Evolutionary conservation across 2,113 vertebrate genomes (phyloP).

Genomic region (Nothoprocta pentlandii): DNA sequence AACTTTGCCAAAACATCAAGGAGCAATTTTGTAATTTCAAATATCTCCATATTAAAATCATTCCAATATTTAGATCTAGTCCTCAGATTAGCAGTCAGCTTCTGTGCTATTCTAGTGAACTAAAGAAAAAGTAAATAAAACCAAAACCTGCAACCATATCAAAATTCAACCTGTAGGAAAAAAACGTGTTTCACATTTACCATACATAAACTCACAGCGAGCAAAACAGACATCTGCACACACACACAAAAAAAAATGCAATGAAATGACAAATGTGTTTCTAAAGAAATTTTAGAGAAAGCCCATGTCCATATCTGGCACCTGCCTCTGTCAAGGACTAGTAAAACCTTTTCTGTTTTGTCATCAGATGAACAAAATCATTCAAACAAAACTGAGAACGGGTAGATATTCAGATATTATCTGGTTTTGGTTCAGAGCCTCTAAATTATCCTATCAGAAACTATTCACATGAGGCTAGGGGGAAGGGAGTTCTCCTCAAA

Average conservation of each 20-base stretch:
- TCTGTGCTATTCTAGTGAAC: not conserved
- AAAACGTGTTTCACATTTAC: not conserved
- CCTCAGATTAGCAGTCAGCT: not conserved
- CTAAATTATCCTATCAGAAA: constrained; percentile 57
- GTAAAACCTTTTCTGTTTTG: not conserved
- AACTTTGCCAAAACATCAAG: not conserved
- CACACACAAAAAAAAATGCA: not conserved
- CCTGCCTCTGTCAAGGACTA: not conserved
- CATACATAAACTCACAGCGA: not conserved
- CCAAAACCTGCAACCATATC: fast-evolving
- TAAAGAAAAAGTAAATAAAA: not conserved
- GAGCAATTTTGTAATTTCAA: not conserved
- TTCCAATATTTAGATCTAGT: not conserved
- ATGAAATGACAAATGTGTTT: not conserved
- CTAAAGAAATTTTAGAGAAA: not conserved
- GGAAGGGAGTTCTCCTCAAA: constrained; percentile 6
- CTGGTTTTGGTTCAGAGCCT: constrained; percentile 30
- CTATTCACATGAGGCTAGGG: not conserved
- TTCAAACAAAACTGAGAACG: constrained; percentile 34
- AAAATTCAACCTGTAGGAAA: not conserved
- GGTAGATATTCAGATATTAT: constrained; percentile 41
- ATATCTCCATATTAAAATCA: not conserved
- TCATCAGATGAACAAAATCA: constrained; percentile 3
- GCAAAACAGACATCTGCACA: not conserved
- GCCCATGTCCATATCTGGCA: not conserved